phyloP scores from a whole-genome alignment of 2,888 invertebrate species.

The Acanthoscelides obtectus region DNA sequence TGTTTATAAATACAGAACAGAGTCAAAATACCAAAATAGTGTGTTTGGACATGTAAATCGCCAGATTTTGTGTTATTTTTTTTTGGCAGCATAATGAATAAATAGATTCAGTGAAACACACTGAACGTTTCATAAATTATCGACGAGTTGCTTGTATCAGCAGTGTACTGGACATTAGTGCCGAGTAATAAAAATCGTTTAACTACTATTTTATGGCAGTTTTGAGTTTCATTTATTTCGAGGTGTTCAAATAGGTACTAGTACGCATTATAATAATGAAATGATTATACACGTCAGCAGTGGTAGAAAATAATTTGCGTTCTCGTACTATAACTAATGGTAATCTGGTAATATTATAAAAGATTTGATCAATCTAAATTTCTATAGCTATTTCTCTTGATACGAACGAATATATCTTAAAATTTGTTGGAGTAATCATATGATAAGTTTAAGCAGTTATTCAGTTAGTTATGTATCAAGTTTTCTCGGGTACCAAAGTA shows the following conservation, averaged over 20 bases:
- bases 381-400: too few relatives aligned
- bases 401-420: too few relatives aligned
- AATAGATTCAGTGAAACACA: not conserved
- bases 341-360: too few relatives aligned
- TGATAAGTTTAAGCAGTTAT: too few relatives aligned
- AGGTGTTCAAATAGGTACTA: not conserved
- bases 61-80: not conserved
- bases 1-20: not conserved
- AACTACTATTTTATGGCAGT: not conserved
- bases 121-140: not conserved
- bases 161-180: not conserved
- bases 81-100: not conserved
- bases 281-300: constrained; percentile 5
- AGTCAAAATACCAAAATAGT: not conserved
- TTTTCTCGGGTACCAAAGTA: too few relatives aligned
- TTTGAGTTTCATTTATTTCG: not conserved
- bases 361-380: too few relatives aligned
- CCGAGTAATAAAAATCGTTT: not conserved
- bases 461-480: too few relatives aligned
- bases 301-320: too few relatives aligned
- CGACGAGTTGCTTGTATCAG: not conserved
- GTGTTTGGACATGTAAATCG: not conserved
- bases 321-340: too few relatives aligned
- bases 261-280: not conserved
- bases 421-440: too few relatives aligned